Evolutionary conservation across 2,113 vertebrate species (phyloP).

Genomic region (Eptatretus burgeri): DNA sequence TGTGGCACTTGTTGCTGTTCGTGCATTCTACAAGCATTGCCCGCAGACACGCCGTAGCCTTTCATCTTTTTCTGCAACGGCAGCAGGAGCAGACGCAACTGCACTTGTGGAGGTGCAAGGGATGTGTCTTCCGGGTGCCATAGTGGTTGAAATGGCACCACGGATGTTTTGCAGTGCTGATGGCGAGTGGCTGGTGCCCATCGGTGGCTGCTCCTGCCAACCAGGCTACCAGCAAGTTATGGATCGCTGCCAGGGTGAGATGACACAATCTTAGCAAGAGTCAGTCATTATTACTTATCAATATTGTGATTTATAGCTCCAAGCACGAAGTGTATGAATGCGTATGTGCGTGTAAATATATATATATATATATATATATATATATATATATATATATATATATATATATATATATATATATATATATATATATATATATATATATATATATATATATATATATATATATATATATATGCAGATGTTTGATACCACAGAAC

Average conservation of each 20-base stretch:
- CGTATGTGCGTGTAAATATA: too few species aligned
- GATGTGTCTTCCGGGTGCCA: constrained; percentile 31
- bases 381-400: too few species aligned
- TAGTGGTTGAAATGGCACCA: constrained; percentile 10
- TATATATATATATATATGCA: too few species aligned
- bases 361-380: too few species aligned
- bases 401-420: too few species aligned
- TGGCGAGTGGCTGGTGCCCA: constrained; percentile 92
- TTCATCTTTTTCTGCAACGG: constrained; percentile 43
- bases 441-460: too few species aligned
- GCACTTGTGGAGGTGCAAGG: constrained; percentile 37
- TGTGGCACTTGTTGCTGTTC: constrained; percentile 43
- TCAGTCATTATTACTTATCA: too few species aligned
- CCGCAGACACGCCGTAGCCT: constrained; percentile 29
- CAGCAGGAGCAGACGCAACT: constrained; percentile 36
- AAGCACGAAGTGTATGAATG: too few species aligned
- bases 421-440: too few species aligned
- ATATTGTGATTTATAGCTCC: too few species aligned
- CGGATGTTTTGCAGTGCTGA: constrained; percentile 98
- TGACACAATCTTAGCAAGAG: too few species aligned
- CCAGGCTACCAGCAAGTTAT: constrained; percentile 59
- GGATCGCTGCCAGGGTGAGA: constrained; percentile 9
- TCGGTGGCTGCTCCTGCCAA: constrained; percentile 84
- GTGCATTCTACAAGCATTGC: constrained; percentile 69
- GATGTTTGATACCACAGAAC: too few species aligned